Evolutionary conservation across 2,888 invertebrate genomes (phyloP).

Genomic region (Patella depressa): DNA sequence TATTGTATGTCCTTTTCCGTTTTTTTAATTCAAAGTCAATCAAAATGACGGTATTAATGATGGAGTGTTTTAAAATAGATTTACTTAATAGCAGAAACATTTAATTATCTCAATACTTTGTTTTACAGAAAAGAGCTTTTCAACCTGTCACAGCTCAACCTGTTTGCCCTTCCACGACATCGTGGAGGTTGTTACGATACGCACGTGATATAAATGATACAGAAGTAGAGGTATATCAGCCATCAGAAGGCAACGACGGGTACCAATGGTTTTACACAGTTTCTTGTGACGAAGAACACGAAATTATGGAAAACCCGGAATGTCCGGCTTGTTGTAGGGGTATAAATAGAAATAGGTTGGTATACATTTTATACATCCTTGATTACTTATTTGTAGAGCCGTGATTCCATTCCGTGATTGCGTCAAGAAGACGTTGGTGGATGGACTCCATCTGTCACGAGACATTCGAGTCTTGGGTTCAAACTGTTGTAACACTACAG

Average conservation of each 20-base stretch:
- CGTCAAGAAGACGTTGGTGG: no score
- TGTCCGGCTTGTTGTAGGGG: conserved; percentile 58
- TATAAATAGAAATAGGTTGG: conserved; percentile 51
- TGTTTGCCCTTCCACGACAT: conserved; percentile 55
- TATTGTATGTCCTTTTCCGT: no score
- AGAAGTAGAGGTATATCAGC: conserved; percentile 58
- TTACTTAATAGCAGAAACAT: background rate
- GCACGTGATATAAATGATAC: conserved; percentile 63
- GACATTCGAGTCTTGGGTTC: no score
- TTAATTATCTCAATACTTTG: background rate
- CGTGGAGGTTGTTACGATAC: conserved; percentile 51
- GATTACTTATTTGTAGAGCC: no score
- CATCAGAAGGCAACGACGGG: conserved; percentile 40
- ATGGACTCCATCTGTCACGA: no score
- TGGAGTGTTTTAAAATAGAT: no score
- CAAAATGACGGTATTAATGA: no score
- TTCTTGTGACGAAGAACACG: conserved; percentile 45
- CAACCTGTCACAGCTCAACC: conserved; percentile 47
- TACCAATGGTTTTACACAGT: conserved; percentile 66
- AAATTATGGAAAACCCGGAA: conserved; percentile 28
- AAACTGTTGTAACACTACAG: no score
- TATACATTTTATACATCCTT: no score
- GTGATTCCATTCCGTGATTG: no score
- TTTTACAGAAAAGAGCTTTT: conserved; percentile 39
- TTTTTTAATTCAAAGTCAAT: no score